phyloP scores from a whole-genome alignment of 2,888 invertebrate species.

The Eupithecia vulgata region DNA sequence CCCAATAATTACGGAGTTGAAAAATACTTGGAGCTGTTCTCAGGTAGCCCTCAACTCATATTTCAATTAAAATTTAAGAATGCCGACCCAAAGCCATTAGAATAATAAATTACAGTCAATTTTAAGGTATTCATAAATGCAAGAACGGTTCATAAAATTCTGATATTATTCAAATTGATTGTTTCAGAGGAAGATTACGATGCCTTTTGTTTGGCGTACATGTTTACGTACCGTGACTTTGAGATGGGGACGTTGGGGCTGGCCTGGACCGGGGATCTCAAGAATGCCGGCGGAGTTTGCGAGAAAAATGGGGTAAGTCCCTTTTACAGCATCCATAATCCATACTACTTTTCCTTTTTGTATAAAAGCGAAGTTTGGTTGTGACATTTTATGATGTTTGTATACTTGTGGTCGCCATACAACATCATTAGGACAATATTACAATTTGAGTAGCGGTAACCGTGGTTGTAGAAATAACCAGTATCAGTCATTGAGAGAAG shows the following conservation, averaged over 20 bases:
- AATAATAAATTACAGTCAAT: conserved; percentile 53
- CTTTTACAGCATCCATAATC: background rate
- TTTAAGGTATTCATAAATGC: conserved; percentile 33
- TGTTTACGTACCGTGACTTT: conserved; percentile 98
- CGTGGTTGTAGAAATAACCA: background rate
- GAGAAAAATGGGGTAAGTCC: conserved; percentile 94
- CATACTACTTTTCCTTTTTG: background rate
- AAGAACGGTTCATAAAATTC: conserved; percentile 28
- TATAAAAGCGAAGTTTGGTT: background rate
- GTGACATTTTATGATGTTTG: background rate
- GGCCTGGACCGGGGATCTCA: conserved; percentile 98
- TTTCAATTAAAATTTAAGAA: conserved; percentile 45
- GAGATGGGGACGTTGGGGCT: conserved; percentile 98
- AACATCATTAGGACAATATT: background rate
- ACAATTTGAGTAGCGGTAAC: background rate
- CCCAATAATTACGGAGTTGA: conserved; percentile 98
- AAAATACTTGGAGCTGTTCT: conserved; percentile 98
- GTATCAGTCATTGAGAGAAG: background rate
- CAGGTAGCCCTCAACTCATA: conserved; percentile 84
- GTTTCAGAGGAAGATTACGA: conserved; percentile 98
- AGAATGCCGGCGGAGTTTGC: conserved; percentile 98
- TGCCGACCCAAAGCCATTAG: conserved; percentile 47
- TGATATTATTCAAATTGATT: conserved; percentile 48
- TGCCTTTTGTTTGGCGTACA: conserved; percentile 98
- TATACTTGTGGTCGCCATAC: background rate